Evolutionary conservation across 2,113 vertebrate species (phyloP).

Genomic region (Equus quagga): DNA sequence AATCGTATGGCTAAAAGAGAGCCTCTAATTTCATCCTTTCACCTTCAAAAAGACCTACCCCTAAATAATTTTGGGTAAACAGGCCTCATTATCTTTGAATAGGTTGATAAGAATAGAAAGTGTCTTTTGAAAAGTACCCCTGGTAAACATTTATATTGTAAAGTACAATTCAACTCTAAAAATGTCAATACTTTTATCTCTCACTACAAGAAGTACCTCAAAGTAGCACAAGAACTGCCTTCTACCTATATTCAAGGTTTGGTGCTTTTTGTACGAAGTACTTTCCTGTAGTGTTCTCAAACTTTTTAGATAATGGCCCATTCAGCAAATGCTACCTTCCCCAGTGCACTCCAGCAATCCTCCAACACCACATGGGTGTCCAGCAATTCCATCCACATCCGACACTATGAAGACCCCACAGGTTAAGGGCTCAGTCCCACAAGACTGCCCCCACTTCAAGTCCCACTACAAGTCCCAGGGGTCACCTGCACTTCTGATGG

Average conservation of each 20-base stretch:
- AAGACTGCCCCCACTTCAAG: background rate
- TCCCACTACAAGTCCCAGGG: background rate
- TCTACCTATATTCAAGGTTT: background rate
- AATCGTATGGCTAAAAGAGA: background rate
- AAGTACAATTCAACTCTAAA: conserved; percentile 44
- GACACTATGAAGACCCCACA: background rate
- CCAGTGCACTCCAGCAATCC: background rate
- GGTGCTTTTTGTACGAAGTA: conserved; percentile 1
- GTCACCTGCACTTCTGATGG: background rate
- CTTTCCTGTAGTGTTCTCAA: background rate
- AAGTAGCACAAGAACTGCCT: background rate
- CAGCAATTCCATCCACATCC: background rate
- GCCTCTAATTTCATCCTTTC: background rate
- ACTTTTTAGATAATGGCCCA: background rate
- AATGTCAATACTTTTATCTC: conserved; percentile 32
- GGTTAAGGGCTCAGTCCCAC: background rate
- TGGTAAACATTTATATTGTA: background rate
- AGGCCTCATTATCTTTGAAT: conserved; percentile 7
- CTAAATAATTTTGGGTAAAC: background rate
- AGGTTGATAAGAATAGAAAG: conserved; percentile 44
- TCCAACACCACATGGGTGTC: background rate
- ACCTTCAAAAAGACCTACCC: background rate
- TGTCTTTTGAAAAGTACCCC: conserved; percentile 8
- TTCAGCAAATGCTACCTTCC: background rate
- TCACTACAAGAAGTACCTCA: background rate